These are phyloP conservation scores for Platyscapa corneri DNA, from an alignment of 1,140 invertebrate genomes.

Conservation along the genomic window DNA sequence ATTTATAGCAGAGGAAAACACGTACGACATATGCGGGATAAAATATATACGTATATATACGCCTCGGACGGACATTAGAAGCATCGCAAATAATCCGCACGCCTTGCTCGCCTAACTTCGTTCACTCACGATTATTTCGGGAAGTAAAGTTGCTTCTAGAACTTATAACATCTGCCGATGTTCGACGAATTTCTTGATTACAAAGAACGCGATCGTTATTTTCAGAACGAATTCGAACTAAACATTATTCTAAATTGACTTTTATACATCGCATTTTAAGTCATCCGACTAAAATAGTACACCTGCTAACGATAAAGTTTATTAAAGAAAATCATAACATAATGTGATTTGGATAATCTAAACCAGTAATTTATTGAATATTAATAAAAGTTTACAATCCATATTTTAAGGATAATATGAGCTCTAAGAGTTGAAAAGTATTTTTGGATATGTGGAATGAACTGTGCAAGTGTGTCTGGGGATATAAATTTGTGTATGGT, in stretches of 20 bases:
- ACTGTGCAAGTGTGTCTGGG: background rate
- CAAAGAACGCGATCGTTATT: constrained; percentile 22
- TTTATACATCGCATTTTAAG: background rate
- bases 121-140: constrained; percentile 52
- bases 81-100: constrained; percentile 45
- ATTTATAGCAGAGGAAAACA: constrained; percentile 64
- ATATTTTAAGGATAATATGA: background rate
- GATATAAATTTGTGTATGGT: constrained; percentile 34
- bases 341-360: background rate
- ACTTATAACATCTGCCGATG: constrained; percentile 37
- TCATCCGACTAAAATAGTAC: constrained; percentile 6
- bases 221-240: background rate
- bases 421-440: background rate
- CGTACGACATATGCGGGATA: background rate
- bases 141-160: constrained; percentile 49
- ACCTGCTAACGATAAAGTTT: background rate
- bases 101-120: constrained; percentile 8
- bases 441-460: constrained; percentile 22
- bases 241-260: background rate
- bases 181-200: constrained; percentile 24
- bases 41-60: background rate
- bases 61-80: constrained; percentile 34
- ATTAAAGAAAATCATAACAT: background rate
- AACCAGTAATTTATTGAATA: background rate
- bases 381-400: background rate